Evolutionary conservation across 2,888 invertebrate genomes (phyloP), one percentile per base, ranked within the genome.

Genomic region (Volucella zonaria): DNA sequence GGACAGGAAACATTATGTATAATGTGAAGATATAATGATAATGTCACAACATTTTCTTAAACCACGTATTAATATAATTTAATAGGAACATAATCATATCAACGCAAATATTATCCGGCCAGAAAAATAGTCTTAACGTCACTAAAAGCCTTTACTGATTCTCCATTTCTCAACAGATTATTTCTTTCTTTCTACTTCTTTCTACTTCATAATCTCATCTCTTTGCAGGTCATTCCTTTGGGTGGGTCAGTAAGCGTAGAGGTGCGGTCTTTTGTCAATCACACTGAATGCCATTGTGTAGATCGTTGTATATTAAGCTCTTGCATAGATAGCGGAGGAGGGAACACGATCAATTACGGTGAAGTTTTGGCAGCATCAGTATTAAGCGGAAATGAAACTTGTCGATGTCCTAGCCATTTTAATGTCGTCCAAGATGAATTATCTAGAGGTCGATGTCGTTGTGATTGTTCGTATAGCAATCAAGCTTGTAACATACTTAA

Each of bases 391-490:
- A 78, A 56, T 45, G 58, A 23, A 52, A 82, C 67, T 11, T 88
- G 88, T 62, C 74, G 85, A 51, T 91, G 91, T 87, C 90, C 91
- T 67, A 89, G 87, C 61, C 89, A 93, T 56, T 93, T 94, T 58
- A 89, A 89, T 87, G 75, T 92, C 9, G 91, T 93, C 51, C 89
- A 89, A 82, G 89, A 89, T 56, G 87, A 88, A 71, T 81, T 87
- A 45, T 42, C 8, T 56, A 73, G 59, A 10, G 52, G 47, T 11
- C 90, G 92, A 11, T 95, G 95, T 89, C 92, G 93, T 56, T 95
- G 95, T 89, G 94, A 94, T 87, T 95, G 95, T 88, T 93, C 93
- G 86, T 93, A 94, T 85, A 92, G 92, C 82, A 93, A 94, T 88
- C 90, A 92, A 67, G 93, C 93, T 62, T 95, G 95, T 89, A 91